Conservation (phyloP, 2,113 vertebrate species). For the Alligator sinensis region DNA sequence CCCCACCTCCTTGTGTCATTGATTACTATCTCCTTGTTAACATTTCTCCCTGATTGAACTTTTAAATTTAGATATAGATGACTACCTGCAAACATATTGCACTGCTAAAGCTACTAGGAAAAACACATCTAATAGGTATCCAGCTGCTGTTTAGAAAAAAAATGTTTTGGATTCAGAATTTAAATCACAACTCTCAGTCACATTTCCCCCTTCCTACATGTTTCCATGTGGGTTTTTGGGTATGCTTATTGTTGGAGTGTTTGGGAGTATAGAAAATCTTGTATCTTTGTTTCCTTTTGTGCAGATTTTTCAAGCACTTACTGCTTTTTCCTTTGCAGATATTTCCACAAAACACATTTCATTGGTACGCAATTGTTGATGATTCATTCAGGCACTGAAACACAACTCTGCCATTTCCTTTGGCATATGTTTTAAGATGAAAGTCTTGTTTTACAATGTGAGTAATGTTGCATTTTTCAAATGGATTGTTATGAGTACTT, state of each 20-base stretch:
- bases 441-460: neutral
- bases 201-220: accelerated
- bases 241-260: neutral
- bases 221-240: neutral
- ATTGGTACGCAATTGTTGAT: neutral
- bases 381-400: neutral
- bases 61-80: neutral
- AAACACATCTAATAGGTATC: neutral
- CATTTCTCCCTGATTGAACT: neutral
- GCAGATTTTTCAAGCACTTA: neutral
- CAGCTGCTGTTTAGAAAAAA: neutral
- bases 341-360: neutral
- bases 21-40: neutral
- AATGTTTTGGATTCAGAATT: neutral
- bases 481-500: neutral
- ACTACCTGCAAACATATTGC: neutral
- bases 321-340: neutral
- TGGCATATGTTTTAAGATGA: neutral
- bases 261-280: accelerated
- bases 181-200: accelerated
- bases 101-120: neutral
- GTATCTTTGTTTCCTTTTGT: neutral
- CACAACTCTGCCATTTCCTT: neutral
- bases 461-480: neutral
- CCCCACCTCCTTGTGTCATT: neutral